These are phyloP conservation scores for Thamnophis sirtalis DNA, from an alignment of 2,113 vertebrate species.

Conservation along the genomic window DNA sequence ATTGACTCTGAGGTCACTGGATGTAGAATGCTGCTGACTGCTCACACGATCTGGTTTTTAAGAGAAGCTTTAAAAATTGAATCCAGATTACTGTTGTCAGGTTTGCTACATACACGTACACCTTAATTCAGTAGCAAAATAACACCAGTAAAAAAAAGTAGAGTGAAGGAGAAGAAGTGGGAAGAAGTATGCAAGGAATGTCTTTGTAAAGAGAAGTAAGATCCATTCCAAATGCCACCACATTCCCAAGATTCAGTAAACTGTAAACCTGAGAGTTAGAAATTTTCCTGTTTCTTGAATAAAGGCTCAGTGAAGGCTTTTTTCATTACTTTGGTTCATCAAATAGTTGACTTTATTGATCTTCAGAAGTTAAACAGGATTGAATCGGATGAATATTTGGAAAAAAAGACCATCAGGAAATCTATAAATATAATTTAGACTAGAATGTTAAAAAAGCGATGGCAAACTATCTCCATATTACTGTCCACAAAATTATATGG, in stretches of 20 bases:
- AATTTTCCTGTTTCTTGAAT: neutral
- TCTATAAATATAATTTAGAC: neutral
- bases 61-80: neutral
- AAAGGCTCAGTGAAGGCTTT: neutral
- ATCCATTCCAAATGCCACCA: neutral
- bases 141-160: neutral
- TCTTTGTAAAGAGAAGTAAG: neutral
- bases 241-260: neutral
- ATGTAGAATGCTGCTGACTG: neutral
- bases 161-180: neutral
- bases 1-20: neutral
- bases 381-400: neutral
- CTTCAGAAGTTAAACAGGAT: neutral
- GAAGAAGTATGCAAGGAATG: neutral
- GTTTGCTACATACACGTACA: neutral
- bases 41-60: neutral
- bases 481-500: neutral
- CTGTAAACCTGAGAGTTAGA: neutral
- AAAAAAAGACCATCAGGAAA: neutral
- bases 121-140: neutral
- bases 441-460: neutral
- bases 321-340: neutral
- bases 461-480: neutral
- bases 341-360: neutral
- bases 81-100: neutral